Percentiles rank a stretch among this genome's conserved stretches.
Evolutionary conservation across 2,888 invertebrate genomes (phyloP).

Genomic region (Spilarctia lutea): DNA sequence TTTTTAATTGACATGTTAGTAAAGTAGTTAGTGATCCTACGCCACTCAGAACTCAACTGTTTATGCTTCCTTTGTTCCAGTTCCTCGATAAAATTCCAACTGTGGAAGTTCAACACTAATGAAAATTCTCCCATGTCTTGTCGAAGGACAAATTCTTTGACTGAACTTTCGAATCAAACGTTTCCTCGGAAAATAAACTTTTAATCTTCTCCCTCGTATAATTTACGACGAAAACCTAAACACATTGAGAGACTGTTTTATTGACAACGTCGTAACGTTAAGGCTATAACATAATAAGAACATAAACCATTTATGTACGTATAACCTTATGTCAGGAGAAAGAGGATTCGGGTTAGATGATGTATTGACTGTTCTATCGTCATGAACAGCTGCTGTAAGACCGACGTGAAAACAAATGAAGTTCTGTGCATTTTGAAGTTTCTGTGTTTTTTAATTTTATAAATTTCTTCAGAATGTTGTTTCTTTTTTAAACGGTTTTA

Average conservation of each 20-base stretch:
- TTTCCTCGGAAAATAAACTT: conserved; percentile 24
- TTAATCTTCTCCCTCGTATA: conserved; percentile 41
- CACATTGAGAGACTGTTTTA: conserved; percentile 34
- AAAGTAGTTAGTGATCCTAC: too few species aligned
- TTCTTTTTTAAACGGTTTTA: too few species aligned
- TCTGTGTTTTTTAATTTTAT: too few species aligned
- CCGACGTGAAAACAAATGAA: background rate
- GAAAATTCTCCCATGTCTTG: conserved; percentile 2
- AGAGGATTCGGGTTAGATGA: background rate
- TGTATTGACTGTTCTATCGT: background rate
- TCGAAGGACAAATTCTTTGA: background rate
- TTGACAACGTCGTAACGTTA: conserved; percentile 30
- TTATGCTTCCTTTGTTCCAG: background rate
- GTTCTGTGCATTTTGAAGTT: too few species aligned
- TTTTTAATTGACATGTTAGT: too few species aligned
- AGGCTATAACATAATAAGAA: conserved; percentile 13
- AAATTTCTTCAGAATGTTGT: too few species aligned
- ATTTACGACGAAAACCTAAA: conserved; percentile 32
- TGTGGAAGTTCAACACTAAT: background rate
- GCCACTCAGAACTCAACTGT: too few species aligned
- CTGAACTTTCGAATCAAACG: conserved; percentile 10
- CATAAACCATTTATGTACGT: background rate
- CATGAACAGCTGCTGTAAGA: background rate
- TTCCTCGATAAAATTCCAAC: background rate
- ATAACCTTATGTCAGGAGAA: background rate